These are phyloP conservation scores for Clarias gariepinus DNA, from an alignment of 2,113 vertebrate genomes.

Conservation along the genomic window DNA sequence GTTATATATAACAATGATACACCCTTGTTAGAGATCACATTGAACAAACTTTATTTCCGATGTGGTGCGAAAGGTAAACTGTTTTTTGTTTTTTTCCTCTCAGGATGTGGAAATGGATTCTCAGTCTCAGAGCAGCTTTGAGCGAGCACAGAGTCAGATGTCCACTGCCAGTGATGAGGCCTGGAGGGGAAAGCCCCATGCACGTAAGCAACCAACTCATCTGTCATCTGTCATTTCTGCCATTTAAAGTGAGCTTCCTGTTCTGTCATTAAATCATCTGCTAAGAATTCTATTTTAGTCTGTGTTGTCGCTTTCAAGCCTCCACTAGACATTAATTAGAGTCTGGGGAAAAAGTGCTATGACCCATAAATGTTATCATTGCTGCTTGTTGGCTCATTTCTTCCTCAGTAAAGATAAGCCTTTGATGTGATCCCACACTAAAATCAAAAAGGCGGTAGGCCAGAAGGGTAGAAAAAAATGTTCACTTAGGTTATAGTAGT, in stretches of 20 bases:
- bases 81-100: conserved; percentile 10
- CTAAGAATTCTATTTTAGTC: neutral
- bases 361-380: neutral
- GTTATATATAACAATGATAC: neutral
- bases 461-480: neutral
- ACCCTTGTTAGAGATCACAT: neutral
- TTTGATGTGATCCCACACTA: neutral
- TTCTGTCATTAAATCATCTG: neutral
- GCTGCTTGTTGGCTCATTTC: neutral
- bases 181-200: conserved; percentile 85
- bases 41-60: neutral
- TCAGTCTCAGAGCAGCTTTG: conserved; percentile 92
- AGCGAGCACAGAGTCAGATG: conserved; percentile 92
- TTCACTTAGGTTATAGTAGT: too few relatives aligned
- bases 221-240: neutral
- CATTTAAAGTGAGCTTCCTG: neutral
- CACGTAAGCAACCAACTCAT: conserved; percentile 68
- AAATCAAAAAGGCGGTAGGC: neutral
- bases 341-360: neutral
- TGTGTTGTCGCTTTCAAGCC: neutral
- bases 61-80: neutral
- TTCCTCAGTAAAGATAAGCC: neutral
- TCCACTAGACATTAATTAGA: neutral
- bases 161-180: conserved; percentile 92
- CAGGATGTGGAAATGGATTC: conserved; percentile 91